Evolutionary conservation across 1,140 invertebrate genomes (phyloP), one percentile per base, ranked within the genome.

Genomic region (Mesaphorura yosii): DNA sequence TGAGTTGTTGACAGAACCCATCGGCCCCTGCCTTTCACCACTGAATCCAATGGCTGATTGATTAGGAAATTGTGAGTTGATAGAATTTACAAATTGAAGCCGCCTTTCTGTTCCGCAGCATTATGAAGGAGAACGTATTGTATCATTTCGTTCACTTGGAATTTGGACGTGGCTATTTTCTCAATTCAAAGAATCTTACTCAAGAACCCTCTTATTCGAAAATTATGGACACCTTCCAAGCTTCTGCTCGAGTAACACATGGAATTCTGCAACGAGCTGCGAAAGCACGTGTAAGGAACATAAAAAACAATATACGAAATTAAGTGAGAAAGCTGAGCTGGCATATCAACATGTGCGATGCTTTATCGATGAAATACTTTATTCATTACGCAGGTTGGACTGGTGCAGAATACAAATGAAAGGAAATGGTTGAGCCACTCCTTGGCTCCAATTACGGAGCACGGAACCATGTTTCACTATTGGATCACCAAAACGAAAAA

Each of bases 391-490:
- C n/a, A n/a, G n/a, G n/a, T n/a, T n/a, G n/a, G n/a, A n/a, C n/a
- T n/a, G n/a, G n/a, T n/a, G n/a, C n/a, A n/a, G n/a, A n/a, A n/a
- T n/a, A n/a, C n/a, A 51, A 67, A 72, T 29, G 70, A 73, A 17
- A 78, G 74, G 65, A 72, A 72, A 20, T 68, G 72, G 26, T 73
- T 78, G 55, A 80, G 83, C 58, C 83, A 83, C 69, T 82, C 81
- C 63, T 70, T 86, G 41, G 78, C 85, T 14, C 80, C 84, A 3
- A 80, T 87, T 29, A 84, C 83, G 67, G 82, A 85, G 64, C 77
- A 83, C 63, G 82, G 81, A 1, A 74, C 79, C 31, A 61, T 84
- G 23, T 79, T 80, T 62, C 72, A 78, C 55, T 76, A 71, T 67
- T 37, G 45, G 40, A 19, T 53, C 17, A 25, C 14, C 3, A 34